Evolutionary conservation across 2,888 invertebrate genomes (phyloP), one percentile per base, ranked within the genome.

Genomic region (Sphaerophoria rueppellii): DNA sequence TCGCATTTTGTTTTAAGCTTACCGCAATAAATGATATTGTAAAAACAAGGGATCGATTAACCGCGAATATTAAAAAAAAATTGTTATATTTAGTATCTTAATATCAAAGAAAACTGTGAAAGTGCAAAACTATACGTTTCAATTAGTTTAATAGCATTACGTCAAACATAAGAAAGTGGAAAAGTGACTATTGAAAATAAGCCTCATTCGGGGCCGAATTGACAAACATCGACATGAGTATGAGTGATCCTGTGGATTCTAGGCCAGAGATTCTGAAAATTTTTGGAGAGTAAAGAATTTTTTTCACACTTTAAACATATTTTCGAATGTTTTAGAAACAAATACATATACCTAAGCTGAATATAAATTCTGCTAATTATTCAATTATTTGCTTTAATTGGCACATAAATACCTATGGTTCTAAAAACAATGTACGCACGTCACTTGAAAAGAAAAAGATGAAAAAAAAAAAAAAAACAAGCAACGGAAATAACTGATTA

Each of bases 211-310:
- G 32, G 60, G 46, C 69, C 43, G 52, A 65, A 58, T 54, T 61
- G 37, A 73, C 12, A 37, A n/a, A 69, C n/a, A 24, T 32, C n/a
- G 61, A 16, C 43, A 63, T 32, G 35, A 73, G 6, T 5, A 43
- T 82, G 82, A 63, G 73, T 46, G 73, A 78, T 55, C 52, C 69
- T 32, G 63, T 12, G 32, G 82, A 74, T 57, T 82, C 79, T 52
- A 79, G 74, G 63, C 78, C 78, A 12, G 73, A 74, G n/a, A 37
- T 58, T 65, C 57, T 63, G 34, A 74, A 67, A 54, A 24, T 74
- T 7, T 58, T n/a, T 58, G 46, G 63, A 37, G 74, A 82, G 82
- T 82, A 82, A 61, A 24, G 24, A 14, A 58, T 35, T 48, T 46
- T 46, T 4, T 12, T 46, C 4, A n/a, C 9, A 24, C 1, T 6